These are phyloP conservation scores for Oriolus oriolus DNA, from an alignment of 2,113 vertebrate species.

Conservation along the genomic window DNA sequence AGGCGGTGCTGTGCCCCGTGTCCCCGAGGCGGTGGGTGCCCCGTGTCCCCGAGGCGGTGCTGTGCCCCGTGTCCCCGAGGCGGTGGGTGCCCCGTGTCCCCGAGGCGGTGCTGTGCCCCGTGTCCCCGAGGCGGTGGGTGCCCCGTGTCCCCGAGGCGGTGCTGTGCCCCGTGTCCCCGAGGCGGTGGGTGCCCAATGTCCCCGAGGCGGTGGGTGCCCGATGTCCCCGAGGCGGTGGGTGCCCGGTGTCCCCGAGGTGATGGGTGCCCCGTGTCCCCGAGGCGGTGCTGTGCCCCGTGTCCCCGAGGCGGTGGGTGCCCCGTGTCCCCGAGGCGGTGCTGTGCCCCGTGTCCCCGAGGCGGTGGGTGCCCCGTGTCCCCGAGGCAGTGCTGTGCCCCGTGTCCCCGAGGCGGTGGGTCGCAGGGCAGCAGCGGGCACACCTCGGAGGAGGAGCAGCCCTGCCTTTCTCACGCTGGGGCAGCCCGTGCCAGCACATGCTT, in stretches of 20 bases:
- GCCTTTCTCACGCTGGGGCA: constrained; percentile 59
- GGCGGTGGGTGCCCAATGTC: no score
- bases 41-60: no score
- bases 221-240: no score
- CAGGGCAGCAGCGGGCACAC: neutral
- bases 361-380: neutral
- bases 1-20: no score
- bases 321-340: neutral
- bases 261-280: neutral
- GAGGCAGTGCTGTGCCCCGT: neutral
- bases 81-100: no score
- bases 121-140: no score
- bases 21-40: no score
- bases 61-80: no score
- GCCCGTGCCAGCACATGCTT: constrained; percentile 69
- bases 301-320: neutral
- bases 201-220: neutral
- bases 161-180: no score
- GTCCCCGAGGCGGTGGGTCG: neutral
- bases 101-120: no score
- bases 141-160: no score
- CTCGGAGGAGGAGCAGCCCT: neutral
- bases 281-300: no score
- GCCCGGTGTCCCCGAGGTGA: neutral
- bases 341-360: neutral